Evolutionary conservation across 2,888 invertebrate species (phyloP).

Genomic region (Coelinius sp.): DNA sequence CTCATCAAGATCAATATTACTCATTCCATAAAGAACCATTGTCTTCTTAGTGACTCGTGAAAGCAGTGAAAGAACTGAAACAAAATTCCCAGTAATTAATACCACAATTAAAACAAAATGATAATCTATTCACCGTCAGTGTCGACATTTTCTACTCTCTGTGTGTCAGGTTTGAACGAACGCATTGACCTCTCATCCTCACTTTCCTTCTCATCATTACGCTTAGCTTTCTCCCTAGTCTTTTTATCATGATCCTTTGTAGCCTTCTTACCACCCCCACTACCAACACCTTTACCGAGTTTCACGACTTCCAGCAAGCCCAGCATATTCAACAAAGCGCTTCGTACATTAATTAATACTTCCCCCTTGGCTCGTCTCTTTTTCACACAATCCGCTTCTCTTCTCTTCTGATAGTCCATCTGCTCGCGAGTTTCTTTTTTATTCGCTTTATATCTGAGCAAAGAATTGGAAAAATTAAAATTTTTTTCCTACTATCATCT

Average conservation of each 20-base stretch:
- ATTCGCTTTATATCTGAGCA: conserved; percentile 71
- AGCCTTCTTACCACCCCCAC: conserved; percentile 28
- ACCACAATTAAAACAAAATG: conserved; percentile 2
- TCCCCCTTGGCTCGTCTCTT: conserved; percentile 72
- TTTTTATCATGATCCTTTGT: conserved; percentile 38
- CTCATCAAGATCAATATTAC: conserved; percentile 56
- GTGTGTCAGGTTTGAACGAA: conserved; percentile 11
- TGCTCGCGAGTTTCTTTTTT: conserved; percentile 71
- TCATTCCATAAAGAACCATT: conserved; percentile 54
- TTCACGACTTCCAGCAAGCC: conserved; percentile 71
- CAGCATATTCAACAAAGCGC: conserved; percentile 75
- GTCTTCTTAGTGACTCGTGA: conserved; percentile 57
- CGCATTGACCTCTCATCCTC: conserved; percentile 31
- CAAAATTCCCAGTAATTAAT: conserved; percentile 19
- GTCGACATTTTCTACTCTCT: conserved; percentile 47
- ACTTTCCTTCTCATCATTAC: conserved; percentile 34
- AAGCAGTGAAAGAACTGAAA: conserved; percentile 57
- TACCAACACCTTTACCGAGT: neutral
- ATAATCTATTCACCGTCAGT: conserved; percentile 49
- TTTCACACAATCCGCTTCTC: conserved; percentile 68
- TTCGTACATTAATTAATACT: conserved; percentile 74
- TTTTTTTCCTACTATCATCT: neutral
- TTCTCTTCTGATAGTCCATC: conserved; percentile 70
- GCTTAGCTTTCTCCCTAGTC: conserved; percentile 26
- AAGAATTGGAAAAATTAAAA: conserved; percentile 47